Evolutionary conservation across 2,888 invertebrate species (phyloP), one percentile per base, ranked within the genome.

Genomic region (Xanthia togata): DNA sequence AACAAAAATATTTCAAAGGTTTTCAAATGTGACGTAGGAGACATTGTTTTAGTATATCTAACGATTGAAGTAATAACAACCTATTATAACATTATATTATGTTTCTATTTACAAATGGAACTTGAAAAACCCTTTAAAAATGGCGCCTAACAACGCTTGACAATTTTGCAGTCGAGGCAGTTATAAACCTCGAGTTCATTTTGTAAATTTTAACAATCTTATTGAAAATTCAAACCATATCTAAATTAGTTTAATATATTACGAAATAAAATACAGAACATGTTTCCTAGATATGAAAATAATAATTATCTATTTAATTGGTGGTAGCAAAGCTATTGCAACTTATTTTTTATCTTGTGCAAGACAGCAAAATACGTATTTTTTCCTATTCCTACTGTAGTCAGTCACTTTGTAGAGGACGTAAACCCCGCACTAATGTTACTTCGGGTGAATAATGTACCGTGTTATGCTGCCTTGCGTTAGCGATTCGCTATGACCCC

Each of bases 251-350:
- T 83, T 78, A 87, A 85, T 85, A 84, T 82, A 87, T 82, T 80
- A 77, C 78, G 73, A 76, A 80, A 81, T 77, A 81, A 82, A 85
- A 82, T 80, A 78, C 83, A 85, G 78, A 81, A 85, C 79, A 77
- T 85, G 85, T 85, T 87, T 87, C 69, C 78, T 87, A 88, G 85
- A 74, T 82, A 76, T 84, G 79, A 81, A n/a, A 83, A 79, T 65
- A 76, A 79, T 73, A 73, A 82, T 70, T 78, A 80, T 77, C 78
- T 88, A 80, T 82, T 85, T 85, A 79, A 86, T 84, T 86, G 88
- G 82, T 87, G 89, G 89, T 89, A 86, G 86, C 86, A 82, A 88
- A 87, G 87, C 85, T 85, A 87, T 87, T 86, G 86, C 79, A 78
- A 82, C 55, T 70, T 67, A 72, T 83, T 82, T 81, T 80, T 79